These are phyloP conservation scores for Rhynchophorus ferrugineus DNA, from an alignment of 1,140 invertebrate genomes.

Conservation along the genomic window DNA sequence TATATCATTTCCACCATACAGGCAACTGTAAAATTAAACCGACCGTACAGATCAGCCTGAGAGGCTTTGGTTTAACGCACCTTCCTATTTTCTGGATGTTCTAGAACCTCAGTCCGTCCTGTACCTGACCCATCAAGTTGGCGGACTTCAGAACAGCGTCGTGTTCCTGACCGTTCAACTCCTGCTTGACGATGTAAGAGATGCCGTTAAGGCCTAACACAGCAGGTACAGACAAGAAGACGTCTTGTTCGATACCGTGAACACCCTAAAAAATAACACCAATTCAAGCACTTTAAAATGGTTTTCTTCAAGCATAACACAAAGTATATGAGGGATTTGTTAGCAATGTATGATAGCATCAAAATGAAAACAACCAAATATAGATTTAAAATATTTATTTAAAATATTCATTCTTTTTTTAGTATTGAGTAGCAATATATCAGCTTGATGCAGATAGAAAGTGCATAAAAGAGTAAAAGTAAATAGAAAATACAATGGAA, in stretches of 20 bases:
- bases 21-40: background rate
- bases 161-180: slow-evolving; percentile 9
- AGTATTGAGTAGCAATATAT: too few species aligned
- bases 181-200: slow-evolving; percentile 59
- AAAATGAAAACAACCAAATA: too few species aligned
- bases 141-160: slow-evolving; percentile 20
- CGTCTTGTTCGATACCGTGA: slow-evolving; percentile 73
- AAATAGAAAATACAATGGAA: too few species aligned
- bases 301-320: too few species aligned
- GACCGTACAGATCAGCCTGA: background rate
- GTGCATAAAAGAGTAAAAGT: too few species aligned
- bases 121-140: slow-evolving; percentile 15
- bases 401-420: too few species aligned
- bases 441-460: too few species aligned
- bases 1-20: background rate
- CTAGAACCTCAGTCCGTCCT: slow-evolving; percentile 18
- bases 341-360: too few species aligned
- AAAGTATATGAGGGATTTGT: too few species aligned
- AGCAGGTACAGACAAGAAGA: slow-evolving; percentile 81
- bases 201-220: slow-evolving; percentile 66
- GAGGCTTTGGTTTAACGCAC: background rate
- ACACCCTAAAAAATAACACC: slow-evolving; percentile 52
- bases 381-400: too few species aligned
- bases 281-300: too few species aligned
- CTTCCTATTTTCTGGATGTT: background rate